Evolutionary conservation across 2,888 invertebrate species (phyloP), one percentile per base, ranked within the genome.

Genomic region (Ashinkailepas kermadecensis): DNA sequence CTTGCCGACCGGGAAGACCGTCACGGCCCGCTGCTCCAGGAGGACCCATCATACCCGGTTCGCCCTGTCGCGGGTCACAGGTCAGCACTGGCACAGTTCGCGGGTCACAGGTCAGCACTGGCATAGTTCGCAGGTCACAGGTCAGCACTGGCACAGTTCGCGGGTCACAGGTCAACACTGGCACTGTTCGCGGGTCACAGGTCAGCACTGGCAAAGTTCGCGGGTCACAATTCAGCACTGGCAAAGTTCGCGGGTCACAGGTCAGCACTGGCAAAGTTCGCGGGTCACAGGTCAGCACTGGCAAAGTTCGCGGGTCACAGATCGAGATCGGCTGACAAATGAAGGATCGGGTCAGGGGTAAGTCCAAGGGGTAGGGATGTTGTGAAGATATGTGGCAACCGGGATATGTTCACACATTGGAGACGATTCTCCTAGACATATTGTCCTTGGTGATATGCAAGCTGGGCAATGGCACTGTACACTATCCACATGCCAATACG

Each of bases 1-100:
- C 85, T 2, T 84, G 85, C 39, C 82, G 83, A 25, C 86, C 86
- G 58, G 84, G 84, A 4, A 70, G 81, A 13, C 85, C 85, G 13
- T 74, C 74, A 54, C 86, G 87, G 13, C 84, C 83, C 6, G 84
- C 83, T 10, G 83, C 83, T 85, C 79, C 79, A 3, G 23, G 23
- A 7, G n/a, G 23, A 23, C 79, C 79, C 8, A 12, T 2, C 79
- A 79, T 79, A 12, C 79, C 58, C 13, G 82, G 84, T 84, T 70
- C 83, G 3, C 83, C 85, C n/a, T 84, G 85, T 39, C 82, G 64
- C 54, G 8, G 67, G 39, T 23, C 11, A 23, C 23, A 67, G 23
- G 65, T 67, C 65, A 67, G 65, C 10, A 12, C 11, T n/a, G 57
- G 89, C 70, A 70, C 11, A 25, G n/a, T 18, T 65, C 67, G 25